phyloP scores from a whole-genome alignment of 2,888 invertebrate species.

The Lutraria lutraria region DNA sequence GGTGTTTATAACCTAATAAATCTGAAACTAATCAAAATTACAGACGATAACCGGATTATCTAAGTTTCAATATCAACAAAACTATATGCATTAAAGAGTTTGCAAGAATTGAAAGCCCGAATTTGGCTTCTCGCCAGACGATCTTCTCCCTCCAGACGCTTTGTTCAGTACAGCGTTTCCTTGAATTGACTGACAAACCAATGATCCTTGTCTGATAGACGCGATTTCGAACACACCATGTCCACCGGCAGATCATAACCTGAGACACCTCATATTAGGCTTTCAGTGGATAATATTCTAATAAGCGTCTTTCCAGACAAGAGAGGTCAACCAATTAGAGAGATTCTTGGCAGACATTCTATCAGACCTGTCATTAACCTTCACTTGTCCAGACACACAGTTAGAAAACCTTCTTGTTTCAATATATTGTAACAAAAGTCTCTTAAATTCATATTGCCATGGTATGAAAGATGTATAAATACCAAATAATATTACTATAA shows the following conservation, averaged over 20 bases:
- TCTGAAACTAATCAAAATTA: constrained; percentile 28
- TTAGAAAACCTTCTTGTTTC: too few relatives aligned
- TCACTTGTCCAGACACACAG: background rate
- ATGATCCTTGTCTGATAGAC: constrained; percentile 10
- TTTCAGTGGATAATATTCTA: background rate
- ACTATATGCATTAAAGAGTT: constrained; percentile 21
- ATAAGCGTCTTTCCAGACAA: background rate
- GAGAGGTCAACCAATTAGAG: background rate
- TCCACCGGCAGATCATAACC: constrained; percentile 18
- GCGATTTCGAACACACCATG: background rate
- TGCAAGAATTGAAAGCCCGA: constrained; percentile 24
- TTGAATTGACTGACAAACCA: background rate
- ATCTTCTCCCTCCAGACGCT: constrained; percentile 20
- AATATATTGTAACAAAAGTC: too few relatives aligned
- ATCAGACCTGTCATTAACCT: background rate
- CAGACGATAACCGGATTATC: constrained; percentile 37
- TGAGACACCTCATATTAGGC: background rate
- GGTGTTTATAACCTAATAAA: constrained; percentile 36
- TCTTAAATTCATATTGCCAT: too few relatives aligned
- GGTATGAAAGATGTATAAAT: too few relatives aligned
- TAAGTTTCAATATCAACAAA: constrained; percentile 28
- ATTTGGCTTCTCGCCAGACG: constrained; percentile 21
- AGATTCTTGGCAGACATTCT: background rate
- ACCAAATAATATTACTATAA: too few relatives aligned
- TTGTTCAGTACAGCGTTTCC: constrained; percentile 24